Conservation (phyloP, 1,140 invertebrate genomes). For the Aricia agestis region DNA sequence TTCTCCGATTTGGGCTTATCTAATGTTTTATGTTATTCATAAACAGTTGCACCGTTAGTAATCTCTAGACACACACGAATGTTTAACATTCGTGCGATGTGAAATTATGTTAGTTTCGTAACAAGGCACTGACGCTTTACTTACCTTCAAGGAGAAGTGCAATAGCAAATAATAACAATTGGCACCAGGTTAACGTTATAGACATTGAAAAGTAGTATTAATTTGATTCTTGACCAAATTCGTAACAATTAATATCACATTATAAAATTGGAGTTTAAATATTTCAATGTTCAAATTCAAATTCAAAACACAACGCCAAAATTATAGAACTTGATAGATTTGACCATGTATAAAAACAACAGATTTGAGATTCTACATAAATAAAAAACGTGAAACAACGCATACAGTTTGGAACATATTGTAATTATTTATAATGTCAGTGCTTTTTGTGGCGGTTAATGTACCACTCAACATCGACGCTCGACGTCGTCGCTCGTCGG, state of each 20-base stretch:
- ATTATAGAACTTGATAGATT: background rate
- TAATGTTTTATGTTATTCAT: constrained; percentile 32
- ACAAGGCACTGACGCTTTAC: constrained; percentile 46
- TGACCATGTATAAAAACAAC: background rate
- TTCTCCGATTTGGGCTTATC: constrained; percentile 10
- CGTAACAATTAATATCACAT: background rate
- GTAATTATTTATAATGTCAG: constrained; percentile 24
- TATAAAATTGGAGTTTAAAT: constrained; percentile 15
- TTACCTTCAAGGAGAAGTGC: constrained; percentile 20
- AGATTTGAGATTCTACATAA: constrained; percentile 17
- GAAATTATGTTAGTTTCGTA: constrained; percentile 34
- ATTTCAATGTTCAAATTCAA: constrained; percentile 5
- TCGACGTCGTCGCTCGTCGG: constrained; percentile 11
- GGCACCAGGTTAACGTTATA: constrained; percentile 14
- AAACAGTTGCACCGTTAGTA: constrained; percentile 26
- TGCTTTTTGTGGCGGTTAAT: constrained; percentile 28
- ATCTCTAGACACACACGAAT: constrained; percentile 28
- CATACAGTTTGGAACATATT: constrained; percentile 8
- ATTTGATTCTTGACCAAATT: background rate
- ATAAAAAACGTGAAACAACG: constrained; percentile 13
- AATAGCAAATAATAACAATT: background rate
- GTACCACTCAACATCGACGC: constrained; percentile 21
- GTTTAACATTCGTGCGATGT: constrained; percentile 39
- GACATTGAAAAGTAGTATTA: constrained; percentile 9
- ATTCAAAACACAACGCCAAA: constrained; percentile 1